These are phyloP conservation scores for Alviniconcha marisindica DNA, from an alignment of 1,140 invertebrate genomes.

Conservation along the genomic window DNA sequence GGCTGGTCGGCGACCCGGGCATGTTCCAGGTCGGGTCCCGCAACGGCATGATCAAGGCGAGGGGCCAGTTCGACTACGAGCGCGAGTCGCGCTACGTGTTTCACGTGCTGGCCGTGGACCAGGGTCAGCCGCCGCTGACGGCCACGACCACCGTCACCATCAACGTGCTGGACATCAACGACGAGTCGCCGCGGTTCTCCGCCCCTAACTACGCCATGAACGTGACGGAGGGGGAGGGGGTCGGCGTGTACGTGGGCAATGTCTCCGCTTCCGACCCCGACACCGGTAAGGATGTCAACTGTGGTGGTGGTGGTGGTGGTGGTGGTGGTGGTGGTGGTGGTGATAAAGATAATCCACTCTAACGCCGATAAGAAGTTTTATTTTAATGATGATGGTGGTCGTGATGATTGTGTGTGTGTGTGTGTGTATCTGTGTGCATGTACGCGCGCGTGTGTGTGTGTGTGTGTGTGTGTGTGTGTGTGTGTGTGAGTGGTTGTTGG, in stretches of 20 bases:
- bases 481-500: background rate
- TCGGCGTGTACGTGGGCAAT: constrained; percentile 46
- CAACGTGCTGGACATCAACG: constrained; percentile 59
- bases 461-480: constrained; percentile 5
- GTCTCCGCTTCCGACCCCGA: constrained; percentile 46
- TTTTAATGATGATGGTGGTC: no score
- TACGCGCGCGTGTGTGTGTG: background rate
- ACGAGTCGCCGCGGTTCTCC: constrained; percentile 52
- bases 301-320: no score
- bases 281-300: background rate
- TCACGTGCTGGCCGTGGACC: constrained; percentile 54
- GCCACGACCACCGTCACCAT: constrained; percentile 48
- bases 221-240: constrained; percentile 41
- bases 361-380: no score
- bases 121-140: constrained; percentile 48
- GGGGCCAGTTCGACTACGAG: constrained; percentile 53
- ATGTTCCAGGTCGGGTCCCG: constrained; percentile 39
- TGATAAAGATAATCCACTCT: no score
- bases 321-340: no score
- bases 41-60: constrained; percentile 47
- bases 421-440: no score
- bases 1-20: constrained; percentile 27
- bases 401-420: no score
- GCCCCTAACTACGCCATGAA: constrained; percentile 47
- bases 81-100: constrained; percentile 46